Conservation (phyloP, 2,888 invertebrate genomes). For the Chironomus tentans region DNA sequence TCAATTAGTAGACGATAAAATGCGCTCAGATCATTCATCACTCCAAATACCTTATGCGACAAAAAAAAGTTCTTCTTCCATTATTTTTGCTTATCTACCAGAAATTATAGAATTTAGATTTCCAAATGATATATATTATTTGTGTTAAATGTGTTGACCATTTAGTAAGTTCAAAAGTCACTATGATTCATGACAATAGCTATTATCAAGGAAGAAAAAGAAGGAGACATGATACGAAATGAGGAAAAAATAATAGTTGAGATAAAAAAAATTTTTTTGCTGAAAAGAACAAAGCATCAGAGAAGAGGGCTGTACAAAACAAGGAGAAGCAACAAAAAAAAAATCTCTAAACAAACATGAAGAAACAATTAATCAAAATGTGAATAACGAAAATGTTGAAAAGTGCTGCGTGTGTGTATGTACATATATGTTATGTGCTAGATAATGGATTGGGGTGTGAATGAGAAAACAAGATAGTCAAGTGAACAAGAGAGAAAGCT, state of each 20-base stretch:
- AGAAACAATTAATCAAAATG: conserved; percentile 21
- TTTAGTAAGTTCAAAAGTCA: neutral
- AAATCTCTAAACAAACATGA: conserved; percentile 24
- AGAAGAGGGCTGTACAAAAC: neutral
- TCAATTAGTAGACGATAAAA: too few species aligned
- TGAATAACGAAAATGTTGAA: neutral
- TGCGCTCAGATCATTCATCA: too few species aligned
- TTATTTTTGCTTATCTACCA: too few species aligned
- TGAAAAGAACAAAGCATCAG: neutral
- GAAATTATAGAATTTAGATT: too few species aligned
- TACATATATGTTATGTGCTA: neutral
- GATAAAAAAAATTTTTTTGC: neutral
- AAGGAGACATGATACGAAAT: neutral
- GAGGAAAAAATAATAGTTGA: neutral
- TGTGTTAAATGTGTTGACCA: neutral
- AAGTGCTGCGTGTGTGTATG: neutral
- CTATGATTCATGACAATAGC: neutral
- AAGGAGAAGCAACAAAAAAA: neutral
- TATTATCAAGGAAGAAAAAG: too few species aligned
- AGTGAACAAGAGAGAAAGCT: too few species aligned
- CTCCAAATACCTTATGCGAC: too few species aligned
- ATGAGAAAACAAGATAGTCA: neutral
- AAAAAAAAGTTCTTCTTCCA: too few species aligned
- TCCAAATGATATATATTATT: too few species aligned
- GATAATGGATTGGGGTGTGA: neutral